Evolutionary conservation across 2,888 invertebrate species (phyloP).

Genomic region (Athetis lepigone): DNA sequence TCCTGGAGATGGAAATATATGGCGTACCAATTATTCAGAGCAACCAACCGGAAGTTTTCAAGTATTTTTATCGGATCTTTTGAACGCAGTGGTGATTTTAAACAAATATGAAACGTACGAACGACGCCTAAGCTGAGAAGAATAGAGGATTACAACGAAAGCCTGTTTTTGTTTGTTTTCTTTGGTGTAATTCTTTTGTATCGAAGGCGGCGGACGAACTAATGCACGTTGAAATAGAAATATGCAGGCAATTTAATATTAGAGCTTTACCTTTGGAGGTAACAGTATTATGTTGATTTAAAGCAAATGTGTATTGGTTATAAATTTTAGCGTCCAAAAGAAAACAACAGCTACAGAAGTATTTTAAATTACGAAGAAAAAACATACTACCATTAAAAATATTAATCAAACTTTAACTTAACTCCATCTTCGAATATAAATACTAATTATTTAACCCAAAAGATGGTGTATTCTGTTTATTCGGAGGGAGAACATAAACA

Average conservation of each 20-base stretch:
- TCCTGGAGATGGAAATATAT: conserved; percentile 85
- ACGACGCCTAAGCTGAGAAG: conserved; percentile 81
- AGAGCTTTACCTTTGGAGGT: conserved; percentile 16
- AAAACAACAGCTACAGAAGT: too few species aligned
- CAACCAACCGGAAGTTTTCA: conserved; percentile 87
- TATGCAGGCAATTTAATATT: conserved; percentile 54
- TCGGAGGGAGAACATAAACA: conserved; percentile 20
- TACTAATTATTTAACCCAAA: too few species aligned
- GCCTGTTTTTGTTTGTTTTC: conserved; percentile 90
- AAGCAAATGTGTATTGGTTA: conserved; percentile 11
- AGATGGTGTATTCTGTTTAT: too few species aligned
- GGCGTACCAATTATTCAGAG: conserved; percentile 85
- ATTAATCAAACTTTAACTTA: too few species aligned
- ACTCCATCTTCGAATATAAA: too few species aligned
- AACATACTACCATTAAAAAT: neutral
- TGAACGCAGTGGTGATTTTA: conserved; percentile 81
- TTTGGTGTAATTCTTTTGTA: conserved; percentile 85
- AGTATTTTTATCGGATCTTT: conserved; percentile 84
- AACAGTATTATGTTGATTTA: conserved; percentile 22
- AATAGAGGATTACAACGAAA: conserved; percentile 87
- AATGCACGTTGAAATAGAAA: conserved; percentile 54
- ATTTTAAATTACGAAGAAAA: neutral
- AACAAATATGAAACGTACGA: conserved; percentile 85
- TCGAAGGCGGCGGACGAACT: conserved; percentile 51
- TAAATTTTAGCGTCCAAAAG: neutral